Base-by-base conservation (phyloP, 2,113 vertebrate genomes). In the Alligator mississippiensis region DNA sequence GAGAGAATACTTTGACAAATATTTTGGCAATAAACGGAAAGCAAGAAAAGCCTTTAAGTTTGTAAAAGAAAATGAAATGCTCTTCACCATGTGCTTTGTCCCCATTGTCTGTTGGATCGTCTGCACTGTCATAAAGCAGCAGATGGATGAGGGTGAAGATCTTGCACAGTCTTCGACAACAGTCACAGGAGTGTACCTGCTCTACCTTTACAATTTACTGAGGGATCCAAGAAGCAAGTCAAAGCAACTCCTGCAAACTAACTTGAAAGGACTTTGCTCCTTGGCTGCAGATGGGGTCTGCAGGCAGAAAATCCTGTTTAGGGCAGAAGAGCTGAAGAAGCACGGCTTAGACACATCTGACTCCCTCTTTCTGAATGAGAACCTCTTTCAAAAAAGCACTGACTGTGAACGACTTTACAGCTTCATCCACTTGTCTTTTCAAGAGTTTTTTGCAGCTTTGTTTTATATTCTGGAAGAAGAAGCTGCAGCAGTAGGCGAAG, bases 61-160 rank as follows among this genome's bases (percentile, higher is more conserved):
- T 0, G 82, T 97, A 7, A 92, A 95, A 74, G 95, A 94, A 22
- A 97, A 97, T 1, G 93, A 96, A 60, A 83, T 60, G 1, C 92
- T 97, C 16, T 95, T 96, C 21, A 82, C 85, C 11, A 93, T 98
- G 87, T 97, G 97, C 89, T 95, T 90, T 18, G 88, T 97, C 86
- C 97, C 97, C 16, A 84, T 96, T 2, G 93, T 95, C 55, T 97
- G 97, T 87, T 97, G 96, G 95, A 94, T 97, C 18, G 78, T 97
- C 68, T 97, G 97, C 88, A 95, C 96, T 1, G 95, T 97, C 2
- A 78, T 97, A 74, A 84, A 38, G 80, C 86, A 88, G 58, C 94
- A 96, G 79, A 82, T 97, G 2, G 25, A 93, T 25, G 57, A 64
- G 4, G 79, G 83, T n/a, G 30, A 70, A 25, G 95, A 91, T 82